Percentiles rank a stretch among this genome's conserved stretches.
Conservation (phyloP, 2,888 invertebrate genomes). For the Tiliacea citrago region DNA sequence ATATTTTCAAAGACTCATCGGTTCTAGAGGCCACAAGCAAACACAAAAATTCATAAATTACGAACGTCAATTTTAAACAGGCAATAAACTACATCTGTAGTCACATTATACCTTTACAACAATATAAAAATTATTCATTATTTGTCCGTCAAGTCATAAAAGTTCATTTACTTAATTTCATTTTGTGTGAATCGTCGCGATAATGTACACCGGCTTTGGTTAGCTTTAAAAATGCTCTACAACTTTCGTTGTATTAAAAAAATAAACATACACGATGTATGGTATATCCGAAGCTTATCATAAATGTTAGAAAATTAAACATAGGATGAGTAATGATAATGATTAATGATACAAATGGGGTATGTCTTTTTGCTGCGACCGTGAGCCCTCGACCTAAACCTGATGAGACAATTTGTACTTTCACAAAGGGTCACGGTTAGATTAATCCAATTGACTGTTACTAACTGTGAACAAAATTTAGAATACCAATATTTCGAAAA, state of each 20-base stretch:
- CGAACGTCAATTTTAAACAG: constrained; percentile 84
- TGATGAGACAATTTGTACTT: constrained; percentile 89
- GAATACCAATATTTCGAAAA: constrained; percentile 74
- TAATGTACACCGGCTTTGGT: constrained; percentile 79
- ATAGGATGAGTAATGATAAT: constrained; percentile 76
- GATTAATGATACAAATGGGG: constrained; percentile 73
- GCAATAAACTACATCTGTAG: constrained; percentile 76
- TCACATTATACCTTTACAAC: constrained; percentile 74
- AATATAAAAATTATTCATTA: constrained; percentile 75
- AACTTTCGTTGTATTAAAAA: constrained; percentile 75
- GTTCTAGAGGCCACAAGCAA: constrained; percentile 77
- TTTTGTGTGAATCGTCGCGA: constrained; percentile 77
- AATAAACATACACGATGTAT: constrained; percentile 77
- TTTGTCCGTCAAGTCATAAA: constrained; percentile 77
- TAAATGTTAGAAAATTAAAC: constrained; percentile 69
- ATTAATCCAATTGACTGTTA: constrained; percentile 63
- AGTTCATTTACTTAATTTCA: constrained; percentile 86
- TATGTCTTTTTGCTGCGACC: constrained; percentile 80
- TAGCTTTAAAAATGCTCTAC: constrained; percentile 70
- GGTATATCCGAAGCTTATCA: constrained; percentile 66
- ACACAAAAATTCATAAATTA: constrained; percentile 84
- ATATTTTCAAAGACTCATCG: constrained; percentile 59
- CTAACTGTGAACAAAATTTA: constrained; percentile 72
- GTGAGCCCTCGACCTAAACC: constrained; percentile 84
- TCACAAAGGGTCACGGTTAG: constrained; percentile 78